Evolutionary conservation across 2,888 invertebrate species (phyloP), one percentile per base, ranked within the genome.

Genomic region (Microchrysa polita): DNA sequence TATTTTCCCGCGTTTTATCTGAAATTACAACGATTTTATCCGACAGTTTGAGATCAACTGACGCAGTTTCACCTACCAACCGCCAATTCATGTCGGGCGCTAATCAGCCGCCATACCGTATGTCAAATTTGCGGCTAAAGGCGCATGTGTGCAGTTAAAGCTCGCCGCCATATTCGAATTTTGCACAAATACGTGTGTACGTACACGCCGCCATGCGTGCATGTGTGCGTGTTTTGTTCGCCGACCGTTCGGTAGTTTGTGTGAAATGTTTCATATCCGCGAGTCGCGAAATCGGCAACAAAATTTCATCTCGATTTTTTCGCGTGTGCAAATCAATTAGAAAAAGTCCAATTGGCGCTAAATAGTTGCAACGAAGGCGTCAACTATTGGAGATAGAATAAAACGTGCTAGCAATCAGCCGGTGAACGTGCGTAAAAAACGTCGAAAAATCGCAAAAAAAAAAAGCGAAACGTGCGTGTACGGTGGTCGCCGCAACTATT

Each of bases 231-330:
- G 34, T 40, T 34, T n/a, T n/a, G n/a, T 61, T 61, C 61, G 40
- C 61, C 40, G n/a, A n/a, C 16, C 5, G 44, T 14, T 65, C 48
- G 48, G 55, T 73, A 74, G 72, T 67, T 67, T 71, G 71, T 57
- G 74, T 72, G 74, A 72, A 74, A 74, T 74, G 74, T 74, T 74
- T 74, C 61, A 74, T 67, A 57, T 72, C 72, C 67, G 72, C 74
- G 59, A 74, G 61, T 73, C 74, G 74, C 73, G 74, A 74, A 73
- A 73, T 61, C 74, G 73, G 74, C 69, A 69, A 69, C 69, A 69
- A 57, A 73, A 74, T 48, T 67, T 61, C 65, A 59, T 73, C 73
- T 67, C 55, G 53, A 67, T 34, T 72, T 74, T 72, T 74, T 72
- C 61, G 52, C 69, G 40, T 69, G 34, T 69, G 69, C 42, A 69